phyloP scores from a whole-genome alignment of 2,888 invertebrate species.

The Taphrorychus bicolor region DNA sequence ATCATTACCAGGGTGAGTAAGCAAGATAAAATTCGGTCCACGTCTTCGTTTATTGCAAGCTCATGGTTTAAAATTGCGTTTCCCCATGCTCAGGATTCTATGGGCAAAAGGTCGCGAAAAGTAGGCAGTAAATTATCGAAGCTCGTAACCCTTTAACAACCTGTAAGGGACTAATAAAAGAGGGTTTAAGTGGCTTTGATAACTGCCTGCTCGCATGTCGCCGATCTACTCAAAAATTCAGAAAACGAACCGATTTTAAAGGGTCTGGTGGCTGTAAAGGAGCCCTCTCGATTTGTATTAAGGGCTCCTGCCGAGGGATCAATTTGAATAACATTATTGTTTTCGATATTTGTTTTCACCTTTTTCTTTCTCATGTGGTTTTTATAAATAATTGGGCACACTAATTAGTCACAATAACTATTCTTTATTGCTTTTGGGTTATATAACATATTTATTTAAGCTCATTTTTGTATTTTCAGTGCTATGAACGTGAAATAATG shows the following conservation, averaged over 20 bases:
- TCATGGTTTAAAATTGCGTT: neutral
- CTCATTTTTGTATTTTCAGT: too few relatives aligned
- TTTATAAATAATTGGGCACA: too few relatives aligned
- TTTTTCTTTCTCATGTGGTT: too few relatives aligned
- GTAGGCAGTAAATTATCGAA: slow-evolving; percentile 56
- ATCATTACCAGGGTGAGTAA: too few relatives aligned
- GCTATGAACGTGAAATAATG: too few relatives aligned
- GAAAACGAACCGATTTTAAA: slow-evolving; percentile 49
- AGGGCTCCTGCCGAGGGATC: slow-evolving; percentile 1
- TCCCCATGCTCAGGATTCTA: neutral
- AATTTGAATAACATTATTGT: too few relatives aligned
- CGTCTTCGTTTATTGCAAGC: neutral
- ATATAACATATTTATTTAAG: too few relatives aligned
- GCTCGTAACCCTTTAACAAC: slow-evolving; percentile 61
- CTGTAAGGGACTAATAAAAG: slow-evolving; percentile 62
- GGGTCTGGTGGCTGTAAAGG: slow-evolving; percentile 29
- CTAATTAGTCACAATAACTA: too few relatives aligned
- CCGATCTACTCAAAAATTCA: slow-evolving; percentile 55
- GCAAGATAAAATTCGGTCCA: too few relatives aligned
- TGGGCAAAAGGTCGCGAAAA: neutral
- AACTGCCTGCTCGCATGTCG: slow-evolving; percentile 55
- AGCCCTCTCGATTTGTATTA: slow-evolving; percentile 22
- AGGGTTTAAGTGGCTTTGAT: slow-evolving; percentile 60
- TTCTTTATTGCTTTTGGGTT: too few relatives aligned
- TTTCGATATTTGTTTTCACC: too few relatives aligned